These are phyloP conservation scores for Epizoanthus ramosus DNA, from an alignment of 92 coral and sea anemone species.

Conservation along the genomic window DNA sequence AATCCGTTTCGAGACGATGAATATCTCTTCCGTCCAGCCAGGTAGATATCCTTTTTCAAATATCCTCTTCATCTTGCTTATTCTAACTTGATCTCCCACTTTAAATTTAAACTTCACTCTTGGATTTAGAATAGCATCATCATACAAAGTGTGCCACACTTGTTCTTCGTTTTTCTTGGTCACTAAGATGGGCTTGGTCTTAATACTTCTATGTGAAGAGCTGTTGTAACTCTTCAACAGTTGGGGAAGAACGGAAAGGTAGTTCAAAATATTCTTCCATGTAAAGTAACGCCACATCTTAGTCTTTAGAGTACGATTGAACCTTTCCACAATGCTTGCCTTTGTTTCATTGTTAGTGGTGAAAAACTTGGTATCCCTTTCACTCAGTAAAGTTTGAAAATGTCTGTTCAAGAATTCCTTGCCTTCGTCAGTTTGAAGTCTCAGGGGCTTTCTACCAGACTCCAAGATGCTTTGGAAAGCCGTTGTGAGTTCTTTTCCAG, in stretches of 20 bases:
- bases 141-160: too few species aligned
- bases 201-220: too few species aligned
- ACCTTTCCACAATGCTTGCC: conserved; percentile 31
- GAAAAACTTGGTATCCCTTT: conserved; percentile 3
- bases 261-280: too few species aligned
- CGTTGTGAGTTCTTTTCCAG: conserved; percentile 13
- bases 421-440: conserved; percentile 3
- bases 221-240: background rate
- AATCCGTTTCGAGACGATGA: conserved; percentile 31
- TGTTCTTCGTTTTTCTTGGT: too few species aligned
- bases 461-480: background rate
- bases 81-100: too few species aligned
- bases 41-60: too few species aligned
- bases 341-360: conserved; percentile 28
- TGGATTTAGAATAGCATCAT: too few species aligned
- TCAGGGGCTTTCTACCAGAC: too few species aligned
- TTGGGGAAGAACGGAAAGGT: background rate
- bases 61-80: too few species aligned
- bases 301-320: background rate
- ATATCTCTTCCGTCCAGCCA: conserved; percentile 40
- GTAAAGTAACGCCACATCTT: too few species aligned
- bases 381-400: conserved; percentile 21
- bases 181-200: background rate
- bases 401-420: conserved; percentile 14
- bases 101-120: too few species aligned